Evolutionary conservation across 2,113 vertebrate species (phyloP).

Genomic region (Bucco capensis): DNA sequence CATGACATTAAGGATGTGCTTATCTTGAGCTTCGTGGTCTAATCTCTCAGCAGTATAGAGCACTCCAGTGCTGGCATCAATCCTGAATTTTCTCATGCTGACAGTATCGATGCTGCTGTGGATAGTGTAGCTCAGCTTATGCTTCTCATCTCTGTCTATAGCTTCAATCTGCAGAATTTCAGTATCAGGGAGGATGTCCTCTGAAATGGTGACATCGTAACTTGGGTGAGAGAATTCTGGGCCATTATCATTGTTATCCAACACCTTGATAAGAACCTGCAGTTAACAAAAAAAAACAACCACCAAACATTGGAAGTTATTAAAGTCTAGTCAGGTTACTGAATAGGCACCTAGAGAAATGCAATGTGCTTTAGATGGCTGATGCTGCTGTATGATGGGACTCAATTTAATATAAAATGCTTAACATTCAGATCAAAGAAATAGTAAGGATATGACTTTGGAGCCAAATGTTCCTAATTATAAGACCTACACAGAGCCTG

Average conservation of each 20-base stretch:
- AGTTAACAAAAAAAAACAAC: slow-evolving; percentile 43
- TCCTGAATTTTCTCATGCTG: slow-evolving; percentile 90
- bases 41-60: slow-evolving; percentile 87
- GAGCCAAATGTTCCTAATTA: background rate
- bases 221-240: slow-evolving; percentile 90
- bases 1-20: slow-evolving; percentile 92
- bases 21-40: slow-evolving; percentile 89
- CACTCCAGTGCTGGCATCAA: slow-evolving; percentile 83
- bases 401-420: background rate
- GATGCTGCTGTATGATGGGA: background rate
- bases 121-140: slow-evolving; percentile 87
- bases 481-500: background rate
- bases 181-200: slow-evolving; percentile 87
- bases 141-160: slow-evolving; percentile 89
- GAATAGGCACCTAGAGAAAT: background rate
- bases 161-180: slow-evolving; percentile 92
- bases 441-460: background rate
- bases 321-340: background rate
- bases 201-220: slow-evolving; percentile 89
- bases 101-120: slow-evolving; percentile 89
- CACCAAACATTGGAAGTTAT: background rate
- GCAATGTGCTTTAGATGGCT: background rate
- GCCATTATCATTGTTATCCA: slow-evolving; percentile 95
- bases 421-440: background rate
- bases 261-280: slow-evolving; percentile 88